phyloP scores from a whole-genome alignment of 1,140 invertebrate genomes.

The Lordiphosa mommai region DNA sequence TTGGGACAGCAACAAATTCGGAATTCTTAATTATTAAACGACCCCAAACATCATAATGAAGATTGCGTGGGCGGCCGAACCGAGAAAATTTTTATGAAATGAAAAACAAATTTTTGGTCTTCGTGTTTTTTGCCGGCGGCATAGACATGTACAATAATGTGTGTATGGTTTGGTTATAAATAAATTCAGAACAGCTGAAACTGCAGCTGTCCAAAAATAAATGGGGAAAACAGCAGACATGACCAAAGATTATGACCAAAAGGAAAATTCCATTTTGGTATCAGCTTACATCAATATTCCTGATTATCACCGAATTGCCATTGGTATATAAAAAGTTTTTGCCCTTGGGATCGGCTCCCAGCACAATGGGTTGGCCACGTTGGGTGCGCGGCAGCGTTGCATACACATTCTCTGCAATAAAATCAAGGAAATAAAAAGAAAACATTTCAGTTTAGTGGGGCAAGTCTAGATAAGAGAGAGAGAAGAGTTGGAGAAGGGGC shows the following conservation, averaged over 20 bases:
- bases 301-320: constrained; percentile 98
- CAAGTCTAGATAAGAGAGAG: neutral
- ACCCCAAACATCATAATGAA: constrained; percentile 32
- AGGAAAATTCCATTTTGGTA: constrained; percentile 15
- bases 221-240: constrained; percentile 50
- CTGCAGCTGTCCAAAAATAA: constrained; percentile 77
- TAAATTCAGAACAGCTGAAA: constrained; percentile 44
- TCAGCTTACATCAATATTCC: constrained; percentile 92
- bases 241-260: constrained; percentile 37
- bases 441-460: neutral
- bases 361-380: constrained; percentile 94
- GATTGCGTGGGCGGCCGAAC: constrained; percentile 43
- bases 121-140: neutral
- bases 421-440: neutral
- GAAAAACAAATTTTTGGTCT: constrained; percentile 1
- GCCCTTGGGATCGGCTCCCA: constrained; percentile 97
- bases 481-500: neutral
- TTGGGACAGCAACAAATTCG: constrained; percentile 9
- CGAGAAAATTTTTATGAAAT: constrained; percentile 10
- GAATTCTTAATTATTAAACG: constrained; percentile 13
- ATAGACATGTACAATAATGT: too few species aligned
- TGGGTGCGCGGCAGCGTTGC: constrained; percentile 95
- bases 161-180: neutral
- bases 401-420: constrained; percentile 90
- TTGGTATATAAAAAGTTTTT: constrained; percentile 98